Base-by-base conservation (phyloP, 2,113 vertebrate species). In the Tragelaphus buxtoni region DNA sequence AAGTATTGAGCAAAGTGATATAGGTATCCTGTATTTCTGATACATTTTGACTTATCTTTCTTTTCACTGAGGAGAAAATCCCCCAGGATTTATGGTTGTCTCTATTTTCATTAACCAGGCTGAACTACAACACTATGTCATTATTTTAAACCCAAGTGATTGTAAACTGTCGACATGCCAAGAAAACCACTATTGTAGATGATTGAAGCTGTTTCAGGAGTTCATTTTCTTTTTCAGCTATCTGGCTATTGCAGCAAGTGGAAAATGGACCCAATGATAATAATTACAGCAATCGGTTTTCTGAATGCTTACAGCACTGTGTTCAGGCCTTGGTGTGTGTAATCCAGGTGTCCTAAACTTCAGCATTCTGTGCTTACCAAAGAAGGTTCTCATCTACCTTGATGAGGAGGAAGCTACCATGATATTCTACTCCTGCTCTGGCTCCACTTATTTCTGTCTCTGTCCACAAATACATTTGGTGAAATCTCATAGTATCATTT, bases 81-180 rank as follows among this genome's bases (percentile, higher is more conserved):
- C 16, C 42, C 45, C 30, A 93, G 72, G 91, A 93, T 94, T 93
- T 93, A 86, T 49, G 22, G 14, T 81, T 93, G 58, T 88, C 88
- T 96, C 80, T 93, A 47, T 93, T 97, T 90, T 97, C 86, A 91
- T 91, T 94, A 96, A 87, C 80, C 39, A 72, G 61, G 30, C 24
- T 22, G 82, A 87, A 77, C 35, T 91, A 45, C 61, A 89, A 93
- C 39, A 94, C 20, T 85, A n/a, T 86, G 58, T 95, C 60, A 97
- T 98, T 94, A 97, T 91, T 95, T 97, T 93, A 93, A 96, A 63
- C 12, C 69, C 74, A 91, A 97, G 65, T 22, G 12, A 94, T 87
- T 91, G 30, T 81, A 93, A 89, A 95, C 83, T 95, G 63, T 83
- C 2, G 0, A 90, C n/a, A 77, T 83, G 58, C 63, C 74, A 96